Conservation (phyloP, 2,888 invertebrate genomes). For the Strigamia maritima region DNA sequence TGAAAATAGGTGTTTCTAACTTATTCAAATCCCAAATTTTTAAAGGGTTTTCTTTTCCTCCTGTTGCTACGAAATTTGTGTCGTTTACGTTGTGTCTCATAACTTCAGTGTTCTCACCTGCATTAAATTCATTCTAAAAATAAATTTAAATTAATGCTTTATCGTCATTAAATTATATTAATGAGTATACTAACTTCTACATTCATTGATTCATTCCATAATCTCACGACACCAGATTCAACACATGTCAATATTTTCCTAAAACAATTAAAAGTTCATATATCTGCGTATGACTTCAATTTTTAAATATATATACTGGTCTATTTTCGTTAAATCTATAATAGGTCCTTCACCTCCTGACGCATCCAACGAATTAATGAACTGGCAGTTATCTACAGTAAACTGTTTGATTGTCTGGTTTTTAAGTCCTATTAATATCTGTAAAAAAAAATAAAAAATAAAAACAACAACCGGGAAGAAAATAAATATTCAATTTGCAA, state of each 20-base stretch:
- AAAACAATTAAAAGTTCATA: background rate
- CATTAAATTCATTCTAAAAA: constrained; percentile 7
- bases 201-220: background rate
- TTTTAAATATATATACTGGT: background rate
- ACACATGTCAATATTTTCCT: constrained; percentile 1
- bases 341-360: constrained; percentile 28
- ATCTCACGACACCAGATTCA: background rate
- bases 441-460: background rate
- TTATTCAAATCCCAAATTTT: constrained; percentile 35
- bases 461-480: no score
- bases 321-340: background rate
- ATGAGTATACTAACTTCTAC: background rate
- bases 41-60: constrained; percentile 27
- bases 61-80: constrained; percentile 16
- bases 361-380: background rate
- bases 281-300: background rate
- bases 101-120: background rate
- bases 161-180: no score
- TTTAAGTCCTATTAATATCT: background rate
- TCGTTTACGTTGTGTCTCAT: background rate
- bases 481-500: no score
- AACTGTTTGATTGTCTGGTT: background rate
- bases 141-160: background rate
- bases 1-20: background rate
- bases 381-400: background rate